A percentile compares a stretch with the other conserved stretches of the same genome.
These are phyloP conservation scores for Caenorhabditis becei DNA, from an alignment of 2,888 invertebrate species.

Conservation along the genomic window DNA sequence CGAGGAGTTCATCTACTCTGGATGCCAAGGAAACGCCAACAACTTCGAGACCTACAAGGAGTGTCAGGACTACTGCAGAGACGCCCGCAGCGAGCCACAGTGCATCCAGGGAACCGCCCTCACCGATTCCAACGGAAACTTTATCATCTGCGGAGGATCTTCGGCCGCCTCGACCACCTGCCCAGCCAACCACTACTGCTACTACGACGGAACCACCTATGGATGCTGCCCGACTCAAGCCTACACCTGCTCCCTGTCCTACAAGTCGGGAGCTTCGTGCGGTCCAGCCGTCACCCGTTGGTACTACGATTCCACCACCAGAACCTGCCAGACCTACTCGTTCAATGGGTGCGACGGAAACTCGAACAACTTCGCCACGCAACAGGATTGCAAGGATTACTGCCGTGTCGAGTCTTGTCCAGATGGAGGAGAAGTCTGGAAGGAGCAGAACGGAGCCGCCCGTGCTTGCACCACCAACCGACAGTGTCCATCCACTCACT, in stretches of 20 bases:
- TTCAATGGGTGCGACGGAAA: constrained; percentile 82
- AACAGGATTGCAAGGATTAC: constrained; percentile 81
- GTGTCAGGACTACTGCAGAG: constrained; percentile 81
- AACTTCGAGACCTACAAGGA: constrained; percentile 81
- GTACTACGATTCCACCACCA: constrained; percentile 74
- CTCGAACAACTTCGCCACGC: constrained; percentile 80
- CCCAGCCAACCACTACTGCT: constrained; percentile 81
- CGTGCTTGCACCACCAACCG: constrained; percentile 79
- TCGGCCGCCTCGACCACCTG: constrained; percentile 78
- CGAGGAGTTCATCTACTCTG: constrained; percentile 81
- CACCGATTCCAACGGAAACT: constrained; percentile 81
- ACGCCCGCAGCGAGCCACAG: constrained; percentile 78
- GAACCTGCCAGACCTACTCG: constrained; percentile 76
- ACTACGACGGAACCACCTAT: constrained; percentile 81
- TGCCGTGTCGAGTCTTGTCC: constrained; percentile 81
- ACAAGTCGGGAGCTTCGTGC: constrained; percentile 80
- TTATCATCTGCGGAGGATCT: constrained; percentile 80
- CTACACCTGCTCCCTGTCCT: constrained; percentile 81
- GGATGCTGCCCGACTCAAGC: constrained; percentile 82
- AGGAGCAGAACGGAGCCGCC: constrained; percentile 79
- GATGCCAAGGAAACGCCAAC: constrained; percentile 81
- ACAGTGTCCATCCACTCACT: constrained; percentile 80
- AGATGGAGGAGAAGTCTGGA: constrained; percentile 81
- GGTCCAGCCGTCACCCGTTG: constrained; percentile 81
- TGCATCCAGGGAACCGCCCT: constrained; percentile 81